Percentiles rank a stretch among this genome's conserved stretches.
Conservation (phyloP, 2,113 vertebrate genomes). For the Caloenas nicobarica region DNA sequence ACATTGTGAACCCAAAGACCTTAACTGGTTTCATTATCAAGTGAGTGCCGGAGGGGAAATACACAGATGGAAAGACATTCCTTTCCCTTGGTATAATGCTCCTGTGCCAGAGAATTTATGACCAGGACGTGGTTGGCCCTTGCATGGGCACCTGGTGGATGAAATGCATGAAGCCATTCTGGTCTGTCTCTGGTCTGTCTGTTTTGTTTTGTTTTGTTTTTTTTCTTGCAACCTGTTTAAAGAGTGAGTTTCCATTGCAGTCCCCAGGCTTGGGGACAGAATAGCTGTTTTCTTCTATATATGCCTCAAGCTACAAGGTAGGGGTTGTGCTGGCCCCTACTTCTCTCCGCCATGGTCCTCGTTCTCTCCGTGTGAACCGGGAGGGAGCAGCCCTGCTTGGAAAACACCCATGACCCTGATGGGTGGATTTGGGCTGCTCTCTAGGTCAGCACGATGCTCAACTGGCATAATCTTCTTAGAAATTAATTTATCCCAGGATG, state of each 20-base stretch:
- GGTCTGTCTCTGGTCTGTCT: no score
- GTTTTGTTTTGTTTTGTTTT: no score
- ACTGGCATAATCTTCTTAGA: background rate
- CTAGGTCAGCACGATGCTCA: background rate
- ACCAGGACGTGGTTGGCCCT: background rate
- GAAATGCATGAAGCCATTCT: background rate
- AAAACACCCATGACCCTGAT: background rate
- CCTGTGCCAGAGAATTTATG: constrained; percentile 55
- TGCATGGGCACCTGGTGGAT: background rate
- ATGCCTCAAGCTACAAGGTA: background rate
- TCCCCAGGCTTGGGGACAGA: background rate
- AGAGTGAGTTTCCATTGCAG: background rate
- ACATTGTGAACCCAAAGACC: constrained; percentile 65
- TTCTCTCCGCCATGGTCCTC: background rate
- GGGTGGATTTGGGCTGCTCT: background rate
- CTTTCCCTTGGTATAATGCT: constrained; percentile 59
- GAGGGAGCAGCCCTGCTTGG: background rate
- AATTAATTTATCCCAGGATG: background rate
- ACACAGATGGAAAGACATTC: constrained; percentile 67
- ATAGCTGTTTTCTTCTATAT: background rate
- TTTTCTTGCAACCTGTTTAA: background rate
- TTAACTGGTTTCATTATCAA: constrained; percentile 72
- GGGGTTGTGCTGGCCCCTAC: background rate
- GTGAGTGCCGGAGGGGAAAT: constrained; percentile 54
- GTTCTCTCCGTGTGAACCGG: background rate